These are phyloP conservation scores for Xanthorhoe designata DNA, from an alignment of 2,888 invertebrate genomes.

Conservation along the genomic window DNA sequence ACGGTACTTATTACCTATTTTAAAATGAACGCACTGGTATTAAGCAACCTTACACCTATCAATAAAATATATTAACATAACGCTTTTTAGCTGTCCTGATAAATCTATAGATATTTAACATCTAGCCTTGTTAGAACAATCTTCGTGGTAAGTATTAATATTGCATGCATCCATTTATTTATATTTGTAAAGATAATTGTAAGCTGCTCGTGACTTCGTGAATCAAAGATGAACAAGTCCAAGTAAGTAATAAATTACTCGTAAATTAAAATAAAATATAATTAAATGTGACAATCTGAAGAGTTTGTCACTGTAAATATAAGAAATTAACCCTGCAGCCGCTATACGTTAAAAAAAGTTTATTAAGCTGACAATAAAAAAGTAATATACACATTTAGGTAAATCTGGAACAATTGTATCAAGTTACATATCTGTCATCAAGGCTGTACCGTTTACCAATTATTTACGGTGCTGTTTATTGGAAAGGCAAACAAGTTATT, in stretches of 20 bases:
- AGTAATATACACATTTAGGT: slow-evolving; percentile 28
- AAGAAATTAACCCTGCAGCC: no score
- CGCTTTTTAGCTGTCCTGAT: not conserved
- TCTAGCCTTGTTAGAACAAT: not conserved
- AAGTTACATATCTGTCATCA: slow-evolving; percentile 47
- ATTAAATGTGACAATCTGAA: no score
- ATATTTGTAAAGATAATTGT: no score
- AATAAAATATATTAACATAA: not conserved
- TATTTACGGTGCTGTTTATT: slow-evolving; percentile 31
- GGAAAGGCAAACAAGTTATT: slow-evolving; percentile 40
- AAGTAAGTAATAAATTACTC: not conserved
- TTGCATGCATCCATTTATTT: not conserved
- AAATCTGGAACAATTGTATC: slow-evolving; percentile 51
- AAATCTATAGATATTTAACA: not conserved
- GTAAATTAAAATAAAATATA: not conserved
- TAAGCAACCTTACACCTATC: not conserved
- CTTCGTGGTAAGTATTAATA: not conserved
- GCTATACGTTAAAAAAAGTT: not conserved
- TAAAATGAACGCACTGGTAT: not conserved
- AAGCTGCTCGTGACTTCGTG: not conserved
- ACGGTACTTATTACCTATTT: not conserved
- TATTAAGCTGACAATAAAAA: slow-evolving; percentile 27
- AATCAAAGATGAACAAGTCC: not conserved
- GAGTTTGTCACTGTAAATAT: no score
- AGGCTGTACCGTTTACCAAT: slow-evolving; percentile 45